phyloP scores from a whole-genome alignment of 2,113 vertebrate species.

The Corythoichthys haematopterus region DNA sequence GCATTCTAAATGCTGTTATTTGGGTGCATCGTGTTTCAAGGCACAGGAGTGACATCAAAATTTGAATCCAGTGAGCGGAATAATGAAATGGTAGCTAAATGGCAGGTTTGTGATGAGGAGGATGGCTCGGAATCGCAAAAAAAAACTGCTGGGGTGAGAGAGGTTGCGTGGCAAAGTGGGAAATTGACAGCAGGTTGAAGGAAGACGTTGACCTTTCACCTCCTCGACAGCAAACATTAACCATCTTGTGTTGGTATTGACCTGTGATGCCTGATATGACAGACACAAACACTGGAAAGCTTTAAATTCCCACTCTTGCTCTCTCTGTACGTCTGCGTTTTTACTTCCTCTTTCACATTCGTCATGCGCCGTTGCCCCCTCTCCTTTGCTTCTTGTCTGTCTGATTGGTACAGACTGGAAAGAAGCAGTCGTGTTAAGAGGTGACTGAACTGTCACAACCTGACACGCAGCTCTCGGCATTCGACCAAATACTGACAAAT shows the following conservation, averaged over 20 bases:
- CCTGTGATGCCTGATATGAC: conserved; percentile 30
- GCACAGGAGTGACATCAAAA: not conserved
- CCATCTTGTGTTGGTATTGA: conserved; percentile 43
- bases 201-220: conserved; percentile 53
- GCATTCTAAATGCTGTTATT: not conserved
- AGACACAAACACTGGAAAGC: not conserved
- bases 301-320: not conserved
- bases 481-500: conserved; percentile 35
- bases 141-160: conserved; percentile 1
- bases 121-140: not conserved
- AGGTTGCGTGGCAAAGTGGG: conserved; percentile 7
- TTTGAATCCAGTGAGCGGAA: not conserved
- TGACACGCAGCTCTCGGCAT: conserved; percentile 19
- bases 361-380: not conserved
- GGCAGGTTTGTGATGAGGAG: not conserved
- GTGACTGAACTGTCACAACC: conserved; percentile 15
- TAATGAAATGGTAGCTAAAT: conserved; percentile 7
- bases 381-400: not conserved
- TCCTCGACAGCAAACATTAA: conserved; percentile 46
- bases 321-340: not conserved
- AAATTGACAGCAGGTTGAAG: conserved; percentile 21
- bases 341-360: not conserved
- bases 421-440: conserved; percentile 8
- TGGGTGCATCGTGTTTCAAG: not conserved
- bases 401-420: conserved; percentile 12